Evolutionary conservation across 2,888 invertebrate genomes (phyloP).

Genomic region (Epistrophe eligans): DNA sequence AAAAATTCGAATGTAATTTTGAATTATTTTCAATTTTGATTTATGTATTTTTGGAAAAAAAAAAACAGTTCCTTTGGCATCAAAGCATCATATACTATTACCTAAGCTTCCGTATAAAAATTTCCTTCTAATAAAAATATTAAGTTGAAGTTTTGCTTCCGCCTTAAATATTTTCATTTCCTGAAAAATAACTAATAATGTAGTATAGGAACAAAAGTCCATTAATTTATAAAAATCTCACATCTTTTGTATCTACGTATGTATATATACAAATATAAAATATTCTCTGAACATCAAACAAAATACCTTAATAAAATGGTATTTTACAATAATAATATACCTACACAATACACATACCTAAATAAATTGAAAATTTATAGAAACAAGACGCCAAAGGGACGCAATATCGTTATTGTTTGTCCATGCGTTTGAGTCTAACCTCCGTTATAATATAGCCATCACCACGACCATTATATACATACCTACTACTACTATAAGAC

Average conservation of each 20-base stretch:
- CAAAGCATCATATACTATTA: not conserved
- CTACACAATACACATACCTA: not conserved
- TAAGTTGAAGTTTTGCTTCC: not conserved
- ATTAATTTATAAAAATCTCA: conserved; percentile 44
- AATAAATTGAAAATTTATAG: conserved; percentile 50
- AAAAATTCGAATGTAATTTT: no score
- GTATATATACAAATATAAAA: no score
- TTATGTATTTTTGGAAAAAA: not conserved
- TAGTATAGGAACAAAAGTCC: conserved; percentile 14
- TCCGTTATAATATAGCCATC: no score
- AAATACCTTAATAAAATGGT: conserved; percentile 58
- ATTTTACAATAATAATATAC: conserved; percentile 61
- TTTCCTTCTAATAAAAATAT: not conserved
- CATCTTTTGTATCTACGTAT: not conserved
- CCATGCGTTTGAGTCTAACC: not conserved
- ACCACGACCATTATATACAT: not conserved
- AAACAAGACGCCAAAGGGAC: conserved; percentile 63
- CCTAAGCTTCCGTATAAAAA: not conserved
- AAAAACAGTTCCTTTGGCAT: not conserved
- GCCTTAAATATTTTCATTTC: not conserved
- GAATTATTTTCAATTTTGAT: no score
- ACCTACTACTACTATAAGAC: not conserved
- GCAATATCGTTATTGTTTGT: conserved; percentile 26
- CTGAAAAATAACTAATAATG: not conserved
- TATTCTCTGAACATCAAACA: conserved; percentile 30